Conservation (phyloP, 2,888 invertebrate species). For the Congeria kusceri region DNA sequence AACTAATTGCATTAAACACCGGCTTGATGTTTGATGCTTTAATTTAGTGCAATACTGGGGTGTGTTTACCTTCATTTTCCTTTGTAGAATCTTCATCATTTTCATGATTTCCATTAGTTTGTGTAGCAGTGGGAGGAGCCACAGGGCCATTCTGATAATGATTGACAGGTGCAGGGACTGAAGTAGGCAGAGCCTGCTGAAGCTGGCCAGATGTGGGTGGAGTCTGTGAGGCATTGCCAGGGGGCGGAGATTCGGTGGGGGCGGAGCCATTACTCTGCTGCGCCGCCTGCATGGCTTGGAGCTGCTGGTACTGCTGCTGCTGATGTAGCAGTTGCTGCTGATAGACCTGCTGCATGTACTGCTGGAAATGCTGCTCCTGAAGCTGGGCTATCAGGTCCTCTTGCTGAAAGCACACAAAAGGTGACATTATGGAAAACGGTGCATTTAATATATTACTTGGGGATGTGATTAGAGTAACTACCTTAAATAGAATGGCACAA, state of each 20-base stretch:
- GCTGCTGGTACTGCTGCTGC: constrained; percentile 87
- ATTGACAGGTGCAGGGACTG: constrained; percentile 20
- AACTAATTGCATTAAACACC: no score
- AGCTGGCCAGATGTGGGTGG: constrained; percentile 18
- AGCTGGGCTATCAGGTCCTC: constrained; percentile 96
- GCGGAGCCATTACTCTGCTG: constrained; percentile 34
- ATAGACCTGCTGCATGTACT: constrained; percentile 97
- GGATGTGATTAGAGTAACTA: no score
- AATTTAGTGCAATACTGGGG: no score
- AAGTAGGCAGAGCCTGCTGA: constrained; percentile 18
- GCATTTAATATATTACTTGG: no score
- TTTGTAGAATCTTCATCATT: constrained; percentile 54
- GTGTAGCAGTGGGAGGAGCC: constrained; percentile 84
- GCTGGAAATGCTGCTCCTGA: constrained; percentile 99
- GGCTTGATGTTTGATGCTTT: no score
- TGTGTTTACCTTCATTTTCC: constrained; percentile 21
- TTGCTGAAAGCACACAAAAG: constrained; percentile 89
- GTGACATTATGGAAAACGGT: no score
- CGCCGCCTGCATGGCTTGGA: constrained; percentile 71
- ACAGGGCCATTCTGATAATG: constrained; percentile 59
- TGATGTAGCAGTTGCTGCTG: constrained; percentile 85
- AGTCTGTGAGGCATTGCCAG: constrained; percentile 21
- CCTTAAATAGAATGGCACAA: no score
- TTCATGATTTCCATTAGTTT: constrained; percentile 54
- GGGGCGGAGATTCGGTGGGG: constrained; percentile 32